Conservation (phyloP, 2,888 invertebrate species). For the Linnaemya tessellans region DNA sequence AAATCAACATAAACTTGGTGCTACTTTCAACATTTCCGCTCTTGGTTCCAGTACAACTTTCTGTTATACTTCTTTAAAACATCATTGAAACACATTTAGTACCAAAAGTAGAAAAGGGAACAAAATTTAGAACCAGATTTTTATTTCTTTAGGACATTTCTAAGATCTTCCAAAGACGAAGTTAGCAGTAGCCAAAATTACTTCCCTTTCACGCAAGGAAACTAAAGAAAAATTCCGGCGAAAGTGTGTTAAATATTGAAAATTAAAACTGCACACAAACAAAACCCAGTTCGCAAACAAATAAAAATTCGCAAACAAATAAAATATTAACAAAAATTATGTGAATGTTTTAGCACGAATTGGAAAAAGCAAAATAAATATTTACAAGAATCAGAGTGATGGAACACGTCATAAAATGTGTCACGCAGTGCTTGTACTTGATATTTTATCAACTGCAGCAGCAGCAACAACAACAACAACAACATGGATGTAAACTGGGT, state of each 20-base stretch:
- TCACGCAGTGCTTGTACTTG: conserved; percentile 57
- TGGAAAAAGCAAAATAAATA: conserved; percentile 11
- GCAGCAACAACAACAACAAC: conserved; percentile 8
- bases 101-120: too few species aligned
- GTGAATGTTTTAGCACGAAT: conserved; percentile 25
- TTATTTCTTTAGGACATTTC: too few species aligned
- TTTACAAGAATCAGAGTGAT: conserved; percentile 6
- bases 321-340: not conserved
- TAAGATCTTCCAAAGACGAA: too few species aligned
- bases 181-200: too few species aligned
- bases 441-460: conserved; percentile 34
- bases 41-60: too few species aligned
- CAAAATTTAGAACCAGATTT: too few species aligned
- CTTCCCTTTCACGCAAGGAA: not conserved
- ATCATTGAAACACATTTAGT: too few species aligned
- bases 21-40: too few species aligned
- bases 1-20: too few species aligned
- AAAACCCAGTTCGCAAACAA: conserved; percentile 32
- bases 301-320: conserved; percentile 21
- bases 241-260: conserved; percentile 57
- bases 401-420: conserved; percentile 53
- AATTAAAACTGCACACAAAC: conserved; percentile 64
- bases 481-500: conserved; percentile 49
- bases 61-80: too few species aligned
- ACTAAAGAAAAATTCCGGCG: conserved; percentile 3